Conservation (phyloP, 2,797 vertebrate genomes). For the Parauchenoglanis punctatus region DNA sequence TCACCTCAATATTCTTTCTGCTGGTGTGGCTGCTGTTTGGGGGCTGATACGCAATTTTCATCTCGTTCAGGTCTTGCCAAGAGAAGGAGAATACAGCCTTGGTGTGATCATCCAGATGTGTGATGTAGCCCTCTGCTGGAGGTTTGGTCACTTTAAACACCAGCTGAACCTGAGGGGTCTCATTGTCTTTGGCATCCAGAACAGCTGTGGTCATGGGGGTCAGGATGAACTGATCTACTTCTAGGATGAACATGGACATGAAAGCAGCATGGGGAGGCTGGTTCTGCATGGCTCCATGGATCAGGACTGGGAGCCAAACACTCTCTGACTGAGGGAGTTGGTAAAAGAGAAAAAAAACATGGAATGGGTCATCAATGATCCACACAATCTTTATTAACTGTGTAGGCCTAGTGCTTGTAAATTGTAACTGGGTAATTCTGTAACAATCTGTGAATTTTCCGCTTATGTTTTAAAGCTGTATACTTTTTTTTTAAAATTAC, state of each 20-base stretch:
- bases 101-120: constrained; percentile 72
- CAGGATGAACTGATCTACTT: constrained; percentile 81
- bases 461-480: not conserved
- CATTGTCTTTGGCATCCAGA: constrained; percentile 72
- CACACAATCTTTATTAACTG: not conserved
- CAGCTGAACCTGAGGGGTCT: constrained; percentile 69
- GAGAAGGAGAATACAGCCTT: constrained; percentile 73
- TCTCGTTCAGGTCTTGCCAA: constrained; percentile 74
- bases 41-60: constrained; percentile 83
- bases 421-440: not conserved
- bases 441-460: not conserved
- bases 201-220: constrained; percentile 66
- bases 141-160: constrained; percentile 67
- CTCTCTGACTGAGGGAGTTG: constrained; percentile 69
- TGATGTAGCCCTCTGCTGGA: constrained; percentile 68
- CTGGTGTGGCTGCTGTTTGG: constrained; percentile 70
- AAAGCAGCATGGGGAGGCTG: constrained; percentile 70
- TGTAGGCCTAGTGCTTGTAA: not conserved
- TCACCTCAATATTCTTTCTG: constrained; percentile 80
- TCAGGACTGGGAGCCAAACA: constrained; percentile 72
- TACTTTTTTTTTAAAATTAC: constrained; percentile 51
- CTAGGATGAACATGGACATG: constrained; percentile 75
- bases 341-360: not conserved
- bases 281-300: constrained; percentile 74
- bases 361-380: not conserved